A percentile compares a stretch with the other conserved stretches of the same genome.
phyloP scores from a whole-genome alignment of 2,888 invertebrate genomes.

The Danaus chrysippus region DNA sequence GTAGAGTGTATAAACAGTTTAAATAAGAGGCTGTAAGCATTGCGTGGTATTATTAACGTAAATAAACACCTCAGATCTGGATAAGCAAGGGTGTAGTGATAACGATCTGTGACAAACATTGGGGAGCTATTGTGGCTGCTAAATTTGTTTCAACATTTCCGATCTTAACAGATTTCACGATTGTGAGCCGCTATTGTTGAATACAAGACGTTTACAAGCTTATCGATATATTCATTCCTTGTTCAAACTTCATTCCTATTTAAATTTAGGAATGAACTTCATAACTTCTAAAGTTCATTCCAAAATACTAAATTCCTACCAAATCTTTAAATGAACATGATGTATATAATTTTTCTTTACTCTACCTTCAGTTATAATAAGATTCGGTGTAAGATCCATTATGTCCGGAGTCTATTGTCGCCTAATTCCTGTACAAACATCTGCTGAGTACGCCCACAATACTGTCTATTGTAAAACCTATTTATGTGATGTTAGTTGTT shows the following conservation, averaged over 20 bases:
- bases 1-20: slow-evolving; percentile 9
- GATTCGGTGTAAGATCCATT: slow-evolving; percentile 60
- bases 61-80: slow-evolving; percentile 62
- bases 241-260: no score
- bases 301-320: not conserved
- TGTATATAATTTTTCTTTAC: slow-evolving; percentile 20
- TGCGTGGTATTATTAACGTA: slow-evolving; percentile 36
- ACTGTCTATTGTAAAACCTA: slow-evolving; percentile 38
- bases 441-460: slow-evolving; percentile 52
- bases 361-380: slow-evolving; percentile 60
- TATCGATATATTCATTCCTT: not conserved
- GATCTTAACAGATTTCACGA: slow-evolving; percentile 71
- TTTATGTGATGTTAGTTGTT: slow-evolving; percentile 33
- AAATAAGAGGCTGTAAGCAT: slow-evolving; percentile 13
- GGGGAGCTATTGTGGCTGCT: slow-evolving; percentile 68
- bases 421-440: slow-evolving; percentile 64
- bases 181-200: slow-evolving; percentile 59
- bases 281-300: no score
- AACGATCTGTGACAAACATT: slow-evolving; percentile 71
- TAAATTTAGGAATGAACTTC: no score
- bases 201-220: slow-evolving; percentile 16
- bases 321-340: not conserved
- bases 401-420: slow-evolving; percentile 54
- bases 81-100: slow-evolving; percentile 66
- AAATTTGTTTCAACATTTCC: slow-evolving; percentile 76